phyloP scores from a whole-genome alignment of 2,888 invertebrate genomes.

The Onthophagus sagittarius region DNA sequence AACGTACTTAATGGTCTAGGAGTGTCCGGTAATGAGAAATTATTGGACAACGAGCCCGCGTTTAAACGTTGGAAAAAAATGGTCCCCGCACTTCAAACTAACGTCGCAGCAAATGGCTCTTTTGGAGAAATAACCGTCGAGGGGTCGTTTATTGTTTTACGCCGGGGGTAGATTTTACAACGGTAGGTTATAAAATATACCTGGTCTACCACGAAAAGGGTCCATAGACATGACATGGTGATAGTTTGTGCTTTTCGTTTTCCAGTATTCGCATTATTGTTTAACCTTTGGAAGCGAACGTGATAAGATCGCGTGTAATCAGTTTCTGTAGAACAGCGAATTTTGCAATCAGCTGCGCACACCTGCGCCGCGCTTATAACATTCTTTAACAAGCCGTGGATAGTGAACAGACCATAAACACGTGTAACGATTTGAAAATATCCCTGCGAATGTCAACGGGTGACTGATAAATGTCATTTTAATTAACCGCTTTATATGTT shows the following conservation, averaged over 20 bases:
- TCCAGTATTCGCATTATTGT: neutral
- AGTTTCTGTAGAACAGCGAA: neutral
- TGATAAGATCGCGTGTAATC: neutral
- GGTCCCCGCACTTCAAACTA: neutral
- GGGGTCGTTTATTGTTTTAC: neutral
- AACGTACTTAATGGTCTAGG: slow-evolving; percentile 3
- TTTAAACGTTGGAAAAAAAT: neutral
- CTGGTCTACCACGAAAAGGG: neutral
- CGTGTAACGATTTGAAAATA: neutral
- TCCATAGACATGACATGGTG: neutral
- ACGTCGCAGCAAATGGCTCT: neutral
- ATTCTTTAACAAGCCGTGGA: neutral
- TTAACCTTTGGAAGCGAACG: neutral
- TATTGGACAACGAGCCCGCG: slow-evolving; percentile 2
- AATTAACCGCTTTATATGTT: neutral
- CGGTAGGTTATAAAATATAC: neutral
- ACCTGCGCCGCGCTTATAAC: neutral
- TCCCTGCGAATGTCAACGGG: neutral
- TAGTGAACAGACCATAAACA: neutral
- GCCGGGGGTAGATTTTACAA: neutral
- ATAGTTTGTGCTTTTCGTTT: neutral
- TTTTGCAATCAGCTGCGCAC: neutral
- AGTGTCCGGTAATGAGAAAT: slow-evolving; percentile 10
- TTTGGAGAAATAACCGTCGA: neutral
- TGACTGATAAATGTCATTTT: neutral